Percentiles rank a stretch among this genome's conserved stretches.
Conservation (phyloP, 2,888 invertebrate genomes). For the Parnassius smintheus region DNA sequence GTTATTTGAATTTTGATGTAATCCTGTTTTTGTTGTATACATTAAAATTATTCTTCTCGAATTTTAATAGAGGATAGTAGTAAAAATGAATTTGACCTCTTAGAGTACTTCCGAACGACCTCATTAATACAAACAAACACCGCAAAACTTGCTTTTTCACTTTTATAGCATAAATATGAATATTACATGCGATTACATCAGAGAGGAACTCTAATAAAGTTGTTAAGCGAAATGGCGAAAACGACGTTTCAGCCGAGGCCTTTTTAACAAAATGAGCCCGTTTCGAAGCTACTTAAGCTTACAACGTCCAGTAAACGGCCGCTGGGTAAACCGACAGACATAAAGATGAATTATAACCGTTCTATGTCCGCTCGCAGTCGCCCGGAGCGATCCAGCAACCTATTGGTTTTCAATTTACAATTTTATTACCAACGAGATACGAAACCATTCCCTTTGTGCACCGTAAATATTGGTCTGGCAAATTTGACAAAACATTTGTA, state of each 20-base stretch:
- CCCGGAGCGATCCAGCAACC: constrained; percentile 12
- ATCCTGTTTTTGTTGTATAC: too few relatives aligned
- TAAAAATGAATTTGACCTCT: background rate
- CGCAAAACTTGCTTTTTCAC: background rate
- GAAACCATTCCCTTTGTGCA: constrained; percentile 29
- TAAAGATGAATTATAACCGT: constrained; percentile 36
- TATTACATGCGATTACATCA: constrained; percentile 19
- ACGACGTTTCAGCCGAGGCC: constrained; percentile 7
- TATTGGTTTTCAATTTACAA: constrained; percentile 31
- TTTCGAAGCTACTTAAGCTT: constrained; percentile 35
- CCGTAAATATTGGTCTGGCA: constrained; percentile 22
- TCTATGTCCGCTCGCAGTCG: constrained; percentile 29
- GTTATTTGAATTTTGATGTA: too few relatives aligned
- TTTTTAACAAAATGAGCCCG: constrained; percentile 34
- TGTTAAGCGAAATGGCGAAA: constrained; percentile 8
- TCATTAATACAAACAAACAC: constrained; percentile 13
- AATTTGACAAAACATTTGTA: constrained; percentile 40
- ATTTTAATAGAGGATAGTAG: background rate
- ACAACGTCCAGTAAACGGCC: constrained; percentile 36
- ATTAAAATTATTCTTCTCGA: too few relatives aligned
- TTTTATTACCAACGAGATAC: constrained; percentile 31
- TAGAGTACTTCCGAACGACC: background rate
- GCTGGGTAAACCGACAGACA: constrained; percentile 34
- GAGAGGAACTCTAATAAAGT: constrained; percentile 3
- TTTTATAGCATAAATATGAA: constrained; percentile 10